Base-by-base conservation (phyloP, 2,113 vertebrate genomes). In the Hemiprocne comata region DNA sequence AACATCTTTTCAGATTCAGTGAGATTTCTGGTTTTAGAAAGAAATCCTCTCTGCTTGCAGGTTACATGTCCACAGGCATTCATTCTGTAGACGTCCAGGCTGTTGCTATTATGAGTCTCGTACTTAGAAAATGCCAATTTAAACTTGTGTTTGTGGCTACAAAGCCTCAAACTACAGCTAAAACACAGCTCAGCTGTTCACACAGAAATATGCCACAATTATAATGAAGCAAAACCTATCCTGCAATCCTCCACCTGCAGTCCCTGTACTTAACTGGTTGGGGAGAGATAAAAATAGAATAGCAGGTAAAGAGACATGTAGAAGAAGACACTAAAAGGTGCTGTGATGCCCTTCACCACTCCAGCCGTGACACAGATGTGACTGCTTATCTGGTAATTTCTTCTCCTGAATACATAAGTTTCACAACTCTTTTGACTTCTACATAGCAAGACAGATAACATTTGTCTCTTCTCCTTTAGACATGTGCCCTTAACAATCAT, bases 211-310 rank as follows among this genome's bases (percentile, higher is more conserved):
- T 19, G 66, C 34, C 48, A 62, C n/a, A 61, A 85, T 71, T 64
- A 76, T 15, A 78, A 44, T 31, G 40, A 83, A 87, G 72, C 61
- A 33, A 71, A 76, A 94, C 34, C 60, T 83, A 54, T 33, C 13
- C 54, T 46, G n/a, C n/a, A 51, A 70, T 57, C 36, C 79, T 51
- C 88, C 73, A 81, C 79, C 87, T 66, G 77, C 38, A 62, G 16
- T 66, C 55, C 61, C 66, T 79, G 28, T 34, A 84, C 75, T 73
- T 83, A 90, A 81, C 66, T 77, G 51, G 60, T 21, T 73, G 67
- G 44, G 40, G n/a, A 92, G 36, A 42, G 38, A 79, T 17, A 94
- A 94, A 79, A 93, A 94, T 67, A 94, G 90, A 93, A 55, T 4
- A 90, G 38, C 51, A 89, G 85, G 78, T 93, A 84, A 7, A 50